These are phyloP conservation scores for Xerus rutilus DNA, from an alignment of 2,797 vertebrate species.

Conservation along the genomic window DNA sequence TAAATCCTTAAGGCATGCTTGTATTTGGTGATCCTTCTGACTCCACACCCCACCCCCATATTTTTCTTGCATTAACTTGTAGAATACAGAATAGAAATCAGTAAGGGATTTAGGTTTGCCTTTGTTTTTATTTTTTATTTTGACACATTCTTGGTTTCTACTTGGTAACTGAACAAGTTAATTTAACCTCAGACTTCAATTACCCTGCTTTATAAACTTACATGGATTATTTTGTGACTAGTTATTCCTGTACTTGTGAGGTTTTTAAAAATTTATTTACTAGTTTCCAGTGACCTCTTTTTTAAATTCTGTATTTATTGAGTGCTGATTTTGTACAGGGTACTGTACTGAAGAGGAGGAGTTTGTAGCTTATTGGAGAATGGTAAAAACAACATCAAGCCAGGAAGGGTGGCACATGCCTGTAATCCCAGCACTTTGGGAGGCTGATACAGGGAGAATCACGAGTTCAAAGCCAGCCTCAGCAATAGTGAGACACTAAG, in stretches of 20 bases:
- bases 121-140: neutral
- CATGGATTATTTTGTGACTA: slow-evolving; percentile 57
- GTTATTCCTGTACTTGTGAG: neutral
- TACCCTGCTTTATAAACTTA: slow-evolving; percentile 57
- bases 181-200: slow-evolving; percentile 15
- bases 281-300: neutral
- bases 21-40: neutral
- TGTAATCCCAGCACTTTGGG: no score
- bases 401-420: no score
- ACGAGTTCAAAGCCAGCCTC: no score
- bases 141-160: slow-evolving; percentile 52
- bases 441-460: no score
- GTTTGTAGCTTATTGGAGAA: slow-evolving; percentile 50
- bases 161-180: slow-evolving; percentile 9
- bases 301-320: slow-evolving; percentile 12
- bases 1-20: neutral
- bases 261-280: neutral
- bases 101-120: neutral
- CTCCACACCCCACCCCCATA: neutral
- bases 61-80: slow-evolving; percentile 26
- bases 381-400: slow-evolving; percentile 31
- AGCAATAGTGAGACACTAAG: no score
- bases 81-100: slow-evolving; percentile 48
- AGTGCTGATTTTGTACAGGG: slow-evolving; percentile 36
- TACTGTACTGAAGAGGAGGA: neutral